phyloP scores from a whole-genome alignment of 2,113 vertebrate species.

The Thamnaconus septentrionalis region DNA sequence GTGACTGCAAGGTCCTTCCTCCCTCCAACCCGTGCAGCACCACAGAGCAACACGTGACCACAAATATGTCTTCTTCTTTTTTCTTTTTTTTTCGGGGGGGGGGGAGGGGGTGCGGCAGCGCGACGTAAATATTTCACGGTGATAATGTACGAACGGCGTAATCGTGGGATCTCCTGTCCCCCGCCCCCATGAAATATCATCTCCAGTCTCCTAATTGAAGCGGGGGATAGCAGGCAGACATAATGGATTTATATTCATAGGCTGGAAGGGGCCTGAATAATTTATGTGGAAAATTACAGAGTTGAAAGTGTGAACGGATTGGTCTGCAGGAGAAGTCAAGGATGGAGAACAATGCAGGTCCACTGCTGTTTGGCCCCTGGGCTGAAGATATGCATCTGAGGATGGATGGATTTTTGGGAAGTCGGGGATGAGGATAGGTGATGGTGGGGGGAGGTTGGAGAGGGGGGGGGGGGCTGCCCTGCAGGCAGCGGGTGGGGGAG shows the following conservation, averaged over 20 bases:
- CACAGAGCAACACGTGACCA: no score
- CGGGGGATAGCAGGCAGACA: constrained; percentile 38
- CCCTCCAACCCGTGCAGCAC: no score
- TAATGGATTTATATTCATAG: constrained; percentile 66
- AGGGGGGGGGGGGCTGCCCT: constrained; percentile 5
- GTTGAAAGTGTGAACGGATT: constrained; percentile 41
- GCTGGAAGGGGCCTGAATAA: constrained; percentile 58
- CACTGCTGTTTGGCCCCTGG: constrained; percentile 31
- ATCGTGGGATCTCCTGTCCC: no score
- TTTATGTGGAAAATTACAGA: constrained; percentile 61
- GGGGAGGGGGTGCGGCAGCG: not conserved
- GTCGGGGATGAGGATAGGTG: constrained; percentile 25
- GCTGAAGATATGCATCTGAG: constrained; percentile 34
- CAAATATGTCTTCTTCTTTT: no score
- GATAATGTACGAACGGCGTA: no score
- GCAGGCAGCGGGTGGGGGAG: constrained; percentile 30
- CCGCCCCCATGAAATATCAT: no score
- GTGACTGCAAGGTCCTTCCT: not conserved
- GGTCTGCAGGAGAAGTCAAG: constrained; percentile 16
- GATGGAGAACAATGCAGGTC: constrained; percentile 39
- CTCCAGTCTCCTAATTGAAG: constrained; percentile 50
- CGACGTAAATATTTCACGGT: constrained; percentile 43
- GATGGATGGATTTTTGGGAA: constrained; percentile 27
- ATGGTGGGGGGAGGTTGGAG: constrained; percentile 1
- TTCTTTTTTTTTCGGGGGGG: no score